Base-by-base conservation (phyloP, 2,113 vertebrate genomes). In the Phalacrocorax aristotelis region DNA sequence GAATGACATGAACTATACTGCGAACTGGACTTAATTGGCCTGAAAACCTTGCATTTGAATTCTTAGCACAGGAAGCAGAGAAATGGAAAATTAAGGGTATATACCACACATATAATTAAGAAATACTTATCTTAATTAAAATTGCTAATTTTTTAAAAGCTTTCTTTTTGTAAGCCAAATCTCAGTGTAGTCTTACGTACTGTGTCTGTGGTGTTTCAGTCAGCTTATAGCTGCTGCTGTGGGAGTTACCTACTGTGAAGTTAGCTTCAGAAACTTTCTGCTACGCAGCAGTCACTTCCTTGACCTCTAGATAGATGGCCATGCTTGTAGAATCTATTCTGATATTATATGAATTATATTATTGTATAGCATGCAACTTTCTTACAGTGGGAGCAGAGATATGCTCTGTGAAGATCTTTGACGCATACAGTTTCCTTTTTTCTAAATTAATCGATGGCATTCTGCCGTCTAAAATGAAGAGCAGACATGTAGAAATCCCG, bases 21-120 rank as follows among this genome's bases (percentile, higher is more conserved):
- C 61, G 17, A 85, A 64, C 32, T 66, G 60, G 38, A 60, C 21
- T 82, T 62, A 57, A 57, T 26, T 51, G 6, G 23, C 22, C 46
- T 64, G 81, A 20, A 79, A 71, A 21, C 4, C 16, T 46, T 86
- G 38, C 23, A 26, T 85, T 74, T 81, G 16, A 66, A 60, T 61
- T 95, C 13, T 57, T 88, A 57, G 15, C 25, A 77, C 17, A 49
- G 29, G 40, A 58, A 19, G 42, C 19, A 5, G 5, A 55, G 48
- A 70, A 82, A 34, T 17, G 82, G 34, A 71, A 90, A 75, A 32
- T 30, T 21, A 77, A n/a, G 4, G 38, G 3, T 78, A 9, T 94
- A 2, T 0, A 12, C 62, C 8, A 32, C 23, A 26, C 2, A 7
- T 22, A 8, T 7, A 79, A 8, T 11, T 70, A 3, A 51, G 60